phyloP scores from a whole-genome alignment of 2,113 vertebrate species.

The Dipodomys ordii region DNA sequence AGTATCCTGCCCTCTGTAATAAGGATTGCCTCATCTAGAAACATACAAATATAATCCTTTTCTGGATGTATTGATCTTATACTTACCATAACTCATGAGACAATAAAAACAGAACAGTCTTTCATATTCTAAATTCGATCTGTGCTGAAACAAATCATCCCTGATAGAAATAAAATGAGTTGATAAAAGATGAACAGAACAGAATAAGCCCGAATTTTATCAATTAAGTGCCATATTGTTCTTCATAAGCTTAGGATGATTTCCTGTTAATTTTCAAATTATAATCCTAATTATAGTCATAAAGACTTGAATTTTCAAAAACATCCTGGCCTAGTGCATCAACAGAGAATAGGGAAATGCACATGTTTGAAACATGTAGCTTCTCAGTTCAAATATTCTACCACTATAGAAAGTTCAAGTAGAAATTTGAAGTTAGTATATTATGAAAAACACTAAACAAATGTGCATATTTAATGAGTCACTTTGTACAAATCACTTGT shows the following conservation, averaged over 20 bases:
- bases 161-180: not conserved
- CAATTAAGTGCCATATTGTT: conserved; percentile 3
- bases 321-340: not conserved
- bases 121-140: not conserved
- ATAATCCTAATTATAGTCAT: not conserved
- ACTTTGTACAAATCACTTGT: not conserved
- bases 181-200: not conserved
- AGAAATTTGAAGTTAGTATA: not conserved
- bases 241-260: not conserved
- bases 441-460: not conserved
- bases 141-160: conserved; percentile 39
- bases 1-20: not conserved
- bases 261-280: not conserved
- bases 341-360: not conserved
- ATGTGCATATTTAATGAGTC: not conserved
- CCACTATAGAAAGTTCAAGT: not conserved
- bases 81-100: conserved; percentile 38
- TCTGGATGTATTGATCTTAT: not conserved
- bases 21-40: not conserved
- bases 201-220: not conserved
- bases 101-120: not conserved
- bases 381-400: conserved; percentile 44
- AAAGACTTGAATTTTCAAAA: conserved; percentile 6
- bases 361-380: not conserved
- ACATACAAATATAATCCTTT: not conserved